These are phyloP conservation scores for Verasper variegatus DNA, from an alignment of 2,113 vertebrate genomes.

Conservation along the genomic window DNA sequence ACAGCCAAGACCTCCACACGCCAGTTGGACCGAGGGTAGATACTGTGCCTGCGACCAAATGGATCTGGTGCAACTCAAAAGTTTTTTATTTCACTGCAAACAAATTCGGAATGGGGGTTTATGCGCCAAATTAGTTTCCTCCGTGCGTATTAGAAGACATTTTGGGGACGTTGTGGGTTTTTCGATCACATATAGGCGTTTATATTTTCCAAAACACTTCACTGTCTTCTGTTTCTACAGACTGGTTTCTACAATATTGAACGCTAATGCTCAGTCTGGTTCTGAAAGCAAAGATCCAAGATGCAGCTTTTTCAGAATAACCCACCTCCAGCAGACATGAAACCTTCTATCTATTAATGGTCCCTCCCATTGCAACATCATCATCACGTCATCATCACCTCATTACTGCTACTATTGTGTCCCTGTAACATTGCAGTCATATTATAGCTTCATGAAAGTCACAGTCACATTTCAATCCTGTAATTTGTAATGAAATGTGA, in stretches of 20 bases:
- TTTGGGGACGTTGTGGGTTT: neutral
- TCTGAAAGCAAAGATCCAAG: neutral
- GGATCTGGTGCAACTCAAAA: constrained; percentile 21
- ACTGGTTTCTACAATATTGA: neutral
- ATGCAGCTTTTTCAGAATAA: neutral
- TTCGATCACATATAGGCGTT: neutral
- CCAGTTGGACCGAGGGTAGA: constrained; percentile 15
- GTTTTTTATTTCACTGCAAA: constrained; percentile 2
- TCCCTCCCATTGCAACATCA: constrained; percentile 38
- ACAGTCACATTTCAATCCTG: constrained; percentile 2
- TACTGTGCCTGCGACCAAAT: constrained; percentile 33
- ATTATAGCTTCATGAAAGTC: constrained; percentile 2
- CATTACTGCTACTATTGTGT: constrained; percentile 13
- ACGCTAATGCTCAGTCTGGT: neutral
- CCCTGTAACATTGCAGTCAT: constrained; percentile 26
- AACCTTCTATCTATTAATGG: constrained; percentile 21
- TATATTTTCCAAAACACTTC: neutral
- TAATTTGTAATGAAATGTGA: constrained; percentile 20
- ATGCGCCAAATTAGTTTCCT: neutral
- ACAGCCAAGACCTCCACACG: constrained; percentile 23
- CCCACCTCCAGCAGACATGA: neutral
- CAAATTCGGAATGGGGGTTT: neutral
- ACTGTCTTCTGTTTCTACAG: neutral
- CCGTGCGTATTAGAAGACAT: neutral
- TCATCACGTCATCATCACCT: constrained; percentile 39